Base-by-base conservation (phyloP, 2,797 vertebrate genomes). In the Tauraco hartlaubi region DNA sequence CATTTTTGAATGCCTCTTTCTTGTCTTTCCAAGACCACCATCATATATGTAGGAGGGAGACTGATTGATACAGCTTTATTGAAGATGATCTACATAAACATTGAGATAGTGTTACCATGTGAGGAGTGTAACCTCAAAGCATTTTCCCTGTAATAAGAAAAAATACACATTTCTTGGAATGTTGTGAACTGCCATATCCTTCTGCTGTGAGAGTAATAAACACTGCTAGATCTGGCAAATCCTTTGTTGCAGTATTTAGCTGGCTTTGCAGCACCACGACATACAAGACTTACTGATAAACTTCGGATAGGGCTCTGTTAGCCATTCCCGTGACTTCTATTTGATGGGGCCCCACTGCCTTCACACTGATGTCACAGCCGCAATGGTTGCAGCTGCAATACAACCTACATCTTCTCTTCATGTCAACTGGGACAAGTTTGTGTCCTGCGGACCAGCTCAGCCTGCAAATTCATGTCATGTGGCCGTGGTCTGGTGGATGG, bases 251-350 rank as follows among this genome's bases (percentile, higher is more conserved):
- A 54, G 10, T 54, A 33, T 19, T 46, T 33, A 35, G n/a, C 48
- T 82, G 56, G 29, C 49, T 52, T 89, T 55, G 55, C 51, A 41
- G 62, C 4, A 4, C 66, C 31, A 6, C 12, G 4, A 4, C 0
- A 0, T 22, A 1, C 11, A 9, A 8, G 46, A 4, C 14, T 19
- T 63, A 5, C 8, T 9, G 13, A 19, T 1, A 33, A 28, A 15
- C 33, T 74, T 25, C 23, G 16, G n/a, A 67, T 44, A 25, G 63
- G 73, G 18, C 8, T 12, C 37, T 31, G 31, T 13, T 54, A 11
- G 10, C 44, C 23, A 58, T 91, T 58, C 75, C 29, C 15, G 49
- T 12, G 68, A 20, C 39, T 78, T 52, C 31, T n/a, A 12, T 52
- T 44, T 18, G 48, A 26, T 75, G 58, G 75, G 39, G 6, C 44